Evolutionary conservation across 2,797 vertebrate genomes (phyloP).

Genomic region (Poecilia picta): DNA sequence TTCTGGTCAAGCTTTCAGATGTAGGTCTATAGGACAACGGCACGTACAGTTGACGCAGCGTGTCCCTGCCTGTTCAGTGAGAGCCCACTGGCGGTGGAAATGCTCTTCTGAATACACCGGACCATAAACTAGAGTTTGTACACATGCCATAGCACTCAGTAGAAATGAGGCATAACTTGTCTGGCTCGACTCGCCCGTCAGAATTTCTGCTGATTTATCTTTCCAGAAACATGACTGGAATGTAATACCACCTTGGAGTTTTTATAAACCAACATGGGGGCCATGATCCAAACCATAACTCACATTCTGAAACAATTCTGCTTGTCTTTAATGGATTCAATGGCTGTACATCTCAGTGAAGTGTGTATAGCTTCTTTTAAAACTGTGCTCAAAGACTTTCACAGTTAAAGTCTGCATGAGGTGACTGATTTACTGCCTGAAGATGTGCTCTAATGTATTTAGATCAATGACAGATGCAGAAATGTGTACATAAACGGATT

Average conservation of each 20-base stretch:
- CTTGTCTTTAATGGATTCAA: slow-evolving; percentile 1
- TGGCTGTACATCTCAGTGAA: background rate
- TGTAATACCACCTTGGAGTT: slow-evolving; percentile 36
- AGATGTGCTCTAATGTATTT: background rate
- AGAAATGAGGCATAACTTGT: background rate
- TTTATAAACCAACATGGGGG: slow-evolving; percentile 23
- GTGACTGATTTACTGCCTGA: slow-evolving; percentile 1
- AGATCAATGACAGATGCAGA: background rate
- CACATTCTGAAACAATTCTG: slow-evolving; percentile 40
- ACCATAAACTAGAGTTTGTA: background rate
- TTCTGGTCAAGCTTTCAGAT: background rate
- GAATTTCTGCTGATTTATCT: slow-evolving; percentile 51
- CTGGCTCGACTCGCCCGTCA: slow-evolving; percentile 33
- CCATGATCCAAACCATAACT: slow-evolving; percentile 19
- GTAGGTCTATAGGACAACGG: background rate
- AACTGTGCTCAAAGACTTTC: background rate
- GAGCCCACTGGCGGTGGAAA: background rate
- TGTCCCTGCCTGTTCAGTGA: background rate
- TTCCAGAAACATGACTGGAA: slow-evolving; percentile 48
- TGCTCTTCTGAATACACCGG: background rate
- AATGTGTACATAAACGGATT: slow-evolving; percentile 2
- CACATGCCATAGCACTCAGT: background rate
- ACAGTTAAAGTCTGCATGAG: background rate
- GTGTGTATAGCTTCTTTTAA: background rate
- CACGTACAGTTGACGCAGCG: background rate